Conservation (phyloP, 2,888 invertebrate genomes). For the Caenorhabditis sulstoni region DNA sequence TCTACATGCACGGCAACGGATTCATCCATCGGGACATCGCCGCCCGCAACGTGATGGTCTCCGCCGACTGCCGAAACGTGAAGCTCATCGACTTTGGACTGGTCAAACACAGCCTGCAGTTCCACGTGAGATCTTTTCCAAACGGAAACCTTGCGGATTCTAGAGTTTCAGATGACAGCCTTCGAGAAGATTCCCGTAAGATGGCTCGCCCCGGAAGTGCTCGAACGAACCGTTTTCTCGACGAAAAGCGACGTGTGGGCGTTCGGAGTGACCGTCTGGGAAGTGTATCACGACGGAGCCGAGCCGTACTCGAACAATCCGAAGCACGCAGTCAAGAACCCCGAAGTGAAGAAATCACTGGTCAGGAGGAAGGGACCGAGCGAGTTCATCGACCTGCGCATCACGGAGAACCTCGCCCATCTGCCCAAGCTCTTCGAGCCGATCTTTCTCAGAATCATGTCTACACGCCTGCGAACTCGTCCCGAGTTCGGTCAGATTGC, state of each 20-base stretch:
- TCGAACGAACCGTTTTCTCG: slow-evolving; percentile 10
- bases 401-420: slow-evolving; percentile 18
- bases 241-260: slow-evolving; percentile 48
- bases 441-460: neutral
- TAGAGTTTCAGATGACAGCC: slow-evolving; percentile 22
- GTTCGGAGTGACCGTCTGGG: slow-evolving; percentile 47
- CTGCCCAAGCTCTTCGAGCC: slow-evolving; percentile 18
- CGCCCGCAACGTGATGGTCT: slow-evolving; percentile 49
- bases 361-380: neutral
- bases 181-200: slow-evolving; percentile 39
- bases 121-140: slow-evolving; percentile 5
- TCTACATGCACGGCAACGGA: slow-evolving; percentile 25
- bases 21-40: slow-evolving; percentile 56
- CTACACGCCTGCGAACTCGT: neutral
- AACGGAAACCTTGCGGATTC: neutral
- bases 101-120: slow-evolving; percentile 12
- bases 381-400: neutral
- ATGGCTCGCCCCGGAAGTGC: slow-evolving; percentile 46
- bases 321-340: neutral
- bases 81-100: slow-evolving; percentile 56
- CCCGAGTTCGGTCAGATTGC: neutral
- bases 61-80: slow-evolving; percentile 27
- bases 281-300: slow-evolving; percentile 45
- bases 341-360: slow-evolving; percentile 1
- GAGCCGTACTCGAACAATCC: slow-evolving; percentile 21